Evolutionary conservation across 1,140 invertebrate genomes (phyloP).

Genomic region (Tyrophagus putrescentiae): DNA sequence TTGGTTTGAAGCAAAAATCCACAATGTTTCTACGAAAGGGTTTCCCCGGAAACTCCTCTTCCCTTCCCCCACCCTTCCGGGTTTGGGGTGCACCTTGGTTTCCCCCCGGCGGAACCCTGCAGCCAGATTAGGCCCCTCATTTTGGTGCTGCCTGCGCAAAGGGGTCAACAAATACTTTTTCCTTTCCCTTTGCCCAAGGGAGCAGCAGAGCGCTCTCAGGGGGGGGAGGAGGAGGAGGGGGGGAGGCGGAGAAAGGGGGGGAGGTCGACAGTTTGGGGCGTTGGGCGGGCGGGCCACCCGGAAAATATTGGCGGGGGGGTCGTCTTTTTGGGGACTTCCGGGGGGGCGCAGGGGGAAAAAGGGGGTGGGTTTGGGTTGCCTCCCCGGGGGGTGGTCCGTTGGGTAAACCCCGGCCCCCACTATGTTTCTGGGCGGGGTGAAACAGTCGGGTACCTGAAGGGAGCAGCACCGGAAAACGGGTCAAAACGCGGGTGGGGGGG

Average conservation of each 20-base stretch:
- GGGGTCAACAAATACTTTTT: neutral
- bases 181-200: neutral
- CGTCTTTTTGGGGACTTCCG: neutral
- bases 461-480: neutral
- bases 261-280: neutral
- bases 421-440: neutral
- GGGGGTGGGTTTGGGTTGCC: neutral
- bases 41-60: too few species aligned
- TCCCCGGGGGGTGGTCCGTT: neutral
- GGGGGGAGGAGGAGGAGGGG: neutral
- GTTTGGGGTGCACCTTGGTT: conserved; percentile 8
- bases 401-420: neutral
- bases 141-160: conserved; percentile 1
- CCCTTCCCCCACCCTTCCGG: too few species aligned
- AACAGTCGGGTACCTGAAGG: neutral
- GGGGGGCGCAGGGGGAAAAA: neutral
- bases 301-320: neutral
- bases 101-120: neutral
- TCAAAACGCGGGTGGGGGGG: too few species aligned
- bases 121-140: neutral
- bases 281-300: neutral
- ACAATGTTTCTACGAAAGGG: too few species aligned
- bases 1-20: too few species aligned
- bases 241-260: neutral
- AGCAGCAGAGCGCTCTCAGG: neutral